Percentiles rank a stretch among this genome's conserved stretches.
These are phyloP conservation scores for Cataglyphis albicans DNA, from an alignment of 2,888 invertebrate species.

Conservation along the genomic window DNA sequence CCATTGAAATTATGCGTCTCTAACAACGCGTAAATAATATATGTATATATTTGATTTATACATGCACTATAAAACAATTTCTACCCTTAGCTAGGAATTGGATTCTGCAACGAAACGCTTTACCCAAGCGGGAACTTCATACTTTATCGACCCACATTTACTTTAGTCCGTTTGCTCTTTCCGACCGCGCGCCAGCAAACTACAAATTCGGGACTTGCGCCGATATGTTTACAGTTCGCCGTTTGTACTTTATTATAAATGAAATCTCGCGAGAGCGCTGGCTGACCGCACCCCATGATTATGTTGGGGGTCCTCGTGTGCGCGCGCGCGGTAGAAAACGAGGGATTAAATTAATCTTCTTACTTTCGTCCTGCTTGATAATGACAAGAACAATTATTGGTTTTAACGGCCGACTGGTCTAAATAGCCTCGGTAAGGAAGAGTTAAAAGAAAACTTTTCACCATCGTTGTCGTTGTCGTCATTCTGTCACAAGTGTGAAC, in stretches of 20 bases:
- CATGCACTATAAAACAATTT: constrained; percentile 7
- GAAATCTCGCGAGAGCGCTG: constrained; percentile 41
- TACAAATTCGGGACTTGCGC: constrained; percentile 53
- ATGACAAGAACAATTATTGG: constrained; percentile 68
- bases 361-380: constrained; percentile 41
- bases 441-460: constrained; percentile 62
- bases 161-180: constrained; percentile 54
- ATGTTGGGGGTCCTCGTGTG: constrained; percentile 7
- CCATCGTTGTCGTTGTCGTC: constrained; percentile 6
- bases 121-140: constrained; percentile 41
- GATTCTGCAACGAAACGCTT: constrained; percentile 31
- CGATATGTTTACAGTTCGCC: constrained; percentile 50
- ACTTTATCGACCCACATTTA: constrained; percentile 54
- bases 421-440: constrained; percentile 43
- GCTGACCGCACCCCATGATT: not conserved
- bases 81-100: not conserved
- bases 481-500: constrained; percentile 51
- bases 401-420: constrained; percentile 47
- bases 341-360: constrained; percentile 60
- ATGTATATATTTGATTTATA: constrained; percentile 1
- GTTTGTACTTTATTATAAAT: constrained; percentile 51
- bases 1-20: not conserved
- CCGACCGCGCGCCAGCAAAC: constrained; percentile 41
- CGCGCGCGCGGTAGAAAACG: not conserved
- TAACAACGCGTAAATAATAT: not conserved